Percentiles rank a stretch among this genome's conserved stretches.
Evolutionary conservation across 1,140 invertebrate species (phyloP).

Genomic region (Brachionus asplanchnoidis): DNA sequence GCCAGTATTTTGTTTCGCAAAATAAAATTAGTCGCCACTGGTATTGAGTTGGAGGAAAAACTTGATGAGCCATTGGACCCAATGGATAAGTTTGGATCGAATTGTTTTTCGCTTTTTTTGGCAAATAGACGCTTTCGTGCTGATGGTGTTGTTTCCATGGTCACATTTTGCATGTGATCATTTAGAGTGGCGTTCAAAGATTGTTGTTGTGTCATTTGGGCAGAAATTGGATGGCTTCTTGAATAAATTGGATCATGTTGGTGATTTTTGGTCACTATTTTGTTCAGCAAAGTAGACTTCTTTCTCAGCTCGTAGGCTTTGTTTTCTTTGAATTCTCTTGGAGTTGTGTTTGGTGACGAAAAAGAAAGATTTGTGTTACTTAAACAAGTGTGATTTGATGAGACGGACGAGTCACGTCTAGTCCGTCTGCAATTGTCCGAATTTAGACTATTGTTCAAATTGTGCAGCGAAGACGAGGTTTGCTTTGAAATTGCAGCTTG

Average conservation of each 20-base stretch:
- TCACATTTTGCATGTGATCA: not conserved
- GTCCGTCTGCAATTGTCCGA: not conserved
- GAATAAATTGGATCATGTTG: slow-evolving; percentile 37
- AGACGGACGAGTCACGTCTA: not conserved
- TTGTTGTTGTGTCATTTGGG: not conserved
- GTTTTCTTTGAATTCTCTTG: slow-evolving; percentile 28
- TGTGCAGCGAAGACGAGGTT: not conserved
- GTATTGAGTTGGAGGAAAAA: not conserved
- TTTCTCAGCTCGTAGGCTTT: slow-evolving; percentile 37
- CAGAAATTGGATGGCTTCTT: not conserved
- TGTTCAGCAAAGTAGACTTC: slow-evolving; percentile 14
- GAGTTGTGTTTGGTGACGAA: not conserved
- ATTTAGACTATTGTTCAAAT: not conserved
- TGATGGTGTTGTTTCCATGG: not conserved
- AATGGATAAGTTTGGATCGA: not conserved
- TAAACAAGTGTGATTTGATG: not conserved
- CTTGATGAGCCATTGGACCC: not conserved
- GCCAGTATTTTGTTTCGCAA: not conserved
- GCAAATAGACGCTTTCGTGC: not conserved
- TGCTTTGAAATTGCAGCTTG: not conserved
- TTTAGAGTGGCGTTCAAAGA: not conserved
- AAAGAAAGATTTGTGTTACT: not conserved
- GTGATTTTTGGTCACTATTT: slow-evolving; percentile 24
- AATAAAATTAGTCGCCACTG: not conserved
- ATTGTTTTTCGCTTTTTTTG: slow-evolving; percentile 39